Conservation (phyloP, 2,888 invertebrate genomes). For the Rhagonycha lutea region DNA sequence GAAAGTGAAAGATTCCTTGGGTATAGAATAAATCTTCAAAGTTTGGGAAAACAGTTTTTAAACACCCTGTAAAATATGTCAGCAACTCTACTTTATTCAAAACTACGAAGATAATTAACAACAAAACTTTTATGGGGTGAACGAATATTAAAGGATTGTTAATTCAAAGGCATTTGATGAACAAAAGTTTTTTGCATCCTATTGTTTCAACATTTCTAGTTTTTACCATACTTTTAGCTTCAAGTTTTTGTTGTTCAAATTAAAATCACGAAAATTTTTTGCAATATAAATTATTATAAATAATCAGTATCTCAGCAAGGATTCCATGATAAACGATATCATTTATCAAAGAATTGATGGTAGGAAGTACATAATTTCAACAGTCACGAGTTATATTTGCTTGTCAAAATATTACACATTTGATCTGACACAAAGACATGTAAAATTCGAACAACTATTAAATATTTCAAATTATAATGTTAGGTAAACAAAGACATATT, state of each 20-base stretch:
- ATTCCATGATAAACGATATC: not conserved
- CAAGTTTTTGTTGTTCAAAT: not conserved
- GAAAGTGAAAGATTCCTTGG: too few relatives aligned
- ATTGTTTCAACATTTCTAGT: not conserved
- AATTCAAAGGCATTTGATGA: not conserved
- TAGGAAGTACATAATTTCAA: not conserved
- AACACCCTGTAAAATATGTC: not conserved
- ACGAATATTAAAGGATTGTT: not conserved
- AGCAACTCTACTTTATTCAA: not conserved
- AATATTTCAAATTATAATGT: not conserved
- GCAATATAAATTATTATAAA: not conserved
- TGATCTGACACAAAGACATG: not conserved
- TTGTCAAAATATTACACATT: not conserved
- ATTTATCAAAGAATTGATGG: not conserved
- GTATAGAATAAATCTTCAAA: too few relatives aligned
- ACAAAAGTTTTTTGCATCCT: not conserved
- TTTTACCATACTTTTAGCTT: not conserved
- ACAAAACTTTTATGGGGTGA: not conserved
- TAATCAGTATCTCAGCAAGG: not conserved
- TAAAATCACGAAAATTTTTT: not conserved
- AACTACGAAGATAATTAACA: not conserved
- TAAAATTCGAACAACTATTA: not conserved
- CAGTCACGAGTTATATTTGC: not conserved
- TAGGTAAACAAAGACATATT: not conserved
- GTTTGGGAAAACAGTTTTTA: too few relatives aligned